Evolutionary conservation across 2,888 invertebrate genomes (phyloP).

Genomic region (Leucania comma): DNA sequence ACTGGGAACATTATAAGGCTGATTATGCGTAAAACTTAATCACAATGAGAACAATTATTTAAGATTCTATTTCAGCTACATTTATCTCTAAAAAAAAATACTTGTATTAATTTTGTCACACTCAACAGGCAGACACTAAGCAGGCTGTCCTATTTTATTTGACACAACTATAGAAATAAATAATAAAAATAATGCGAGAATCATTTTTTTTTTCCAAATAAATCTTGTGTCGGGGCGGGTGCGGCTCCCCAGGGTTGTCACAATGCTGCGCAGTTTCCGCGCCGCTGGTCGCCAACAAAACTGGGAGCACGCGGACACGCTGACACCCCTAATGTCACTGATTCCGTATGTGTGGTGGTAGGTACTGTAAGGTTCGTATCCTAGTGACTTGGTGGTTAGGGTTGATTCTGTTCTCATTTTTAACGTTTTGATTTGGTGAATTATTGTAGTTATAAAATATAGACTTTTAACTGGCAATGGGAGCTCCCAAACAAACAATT

Average conservation of each 20-base stretch:
- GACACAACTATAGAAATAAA: slow-evolving; percentile 25
- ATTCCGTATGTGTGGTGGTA: slow-evolving; percentile 71
- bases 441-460: no score
- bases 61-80: no score
- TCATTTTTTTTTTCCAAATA: slow-evolving; percentile 67
- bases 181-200: slow-evolving; percentile 50
- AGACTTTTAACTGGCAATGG: no score
- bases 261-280: slow-evolving; percentile 83
- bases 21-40: no score
- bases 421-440: no score
- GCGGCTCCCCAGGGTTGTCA: slow-evolving; percentile 83
- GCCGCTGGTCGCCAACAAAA: slow-evolving; percentile 81
- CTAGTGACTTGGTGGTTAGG: slow-evolving; percentile 66
- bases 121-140: background rate
- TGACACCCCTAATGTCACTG: slow-evolving; percentile 83
- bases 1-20: background rate
- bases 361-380: slow-evolving; percentile 71
- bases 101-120: background rate
- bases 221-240: slow-evolving; percentile 65
- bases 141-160: background rate
- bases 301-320: slow-evolving; percentile 73
- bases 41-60: background rate
- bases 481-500: no score
- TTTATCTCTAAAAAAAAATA: background rate
- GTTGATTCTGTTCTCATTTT: slow-evolving; percentile 50